These are phyloP conservation scores for Romanomermis culicivorax DNA, from an alignment of 2,888 invertebrate genomes.

Conservation along the genomic window DNA sequence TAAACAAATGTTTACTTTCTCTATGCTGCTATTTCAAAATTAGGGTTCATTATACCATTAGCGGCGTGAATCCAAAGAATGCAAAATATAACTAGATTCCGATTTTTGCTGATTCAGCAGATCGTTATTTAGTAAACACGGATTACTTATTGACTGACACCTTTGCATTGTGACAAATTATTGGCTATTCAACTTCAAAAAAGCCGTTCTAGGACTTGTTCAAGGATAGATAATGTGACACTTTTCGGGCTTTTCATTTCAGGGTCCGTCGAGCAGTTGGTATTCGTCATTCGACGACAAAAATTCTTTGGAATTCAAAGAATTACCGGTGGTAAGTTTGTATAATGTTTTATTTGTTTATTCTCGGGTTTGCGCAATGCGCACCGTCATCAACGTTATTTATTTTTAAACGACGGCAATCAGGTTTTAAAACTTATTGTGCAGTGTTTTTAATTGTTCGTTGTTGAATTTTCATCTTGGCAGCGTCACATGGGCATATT, in stretches of 20 bases:
- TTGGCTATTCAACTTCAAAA: background rate
- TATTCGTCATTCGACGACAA: background rate
- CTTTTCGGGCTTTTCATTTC: background rate
- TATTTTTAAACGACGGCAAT: no score
- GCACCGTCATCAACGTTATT: no score
- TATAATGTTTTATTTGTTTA: no score
- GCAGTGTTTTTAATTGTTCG: background rate
- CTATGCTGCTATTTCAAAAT: no score
- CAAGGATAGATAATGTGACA: background rate
- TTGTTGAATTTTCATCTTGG: background rate
- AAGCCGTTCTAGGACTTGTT: background rate
- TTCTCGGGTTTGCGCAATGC: no score
- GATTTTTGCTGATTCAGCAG: background rate
- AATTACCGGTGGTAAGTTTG: background rate
- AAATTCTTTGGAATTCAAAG: background rate
- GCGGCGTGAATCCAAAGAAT: no score
- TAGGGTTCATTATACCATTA: no score
- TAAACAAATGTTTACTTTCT: no score
- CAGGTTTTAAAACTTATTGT: background rate
- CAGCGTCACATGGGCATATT: background rate
- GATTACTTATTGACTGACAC: background rate
- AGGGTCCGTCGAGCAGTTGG: background rate
- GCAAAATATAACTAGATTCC: background rate
- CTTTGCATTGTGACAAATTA: background rate
- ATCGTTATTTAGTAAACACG: background rate